Conservation (phyloP, 2,113 vertebrate genomes). For the Malaclemys terrapin region DNA sequence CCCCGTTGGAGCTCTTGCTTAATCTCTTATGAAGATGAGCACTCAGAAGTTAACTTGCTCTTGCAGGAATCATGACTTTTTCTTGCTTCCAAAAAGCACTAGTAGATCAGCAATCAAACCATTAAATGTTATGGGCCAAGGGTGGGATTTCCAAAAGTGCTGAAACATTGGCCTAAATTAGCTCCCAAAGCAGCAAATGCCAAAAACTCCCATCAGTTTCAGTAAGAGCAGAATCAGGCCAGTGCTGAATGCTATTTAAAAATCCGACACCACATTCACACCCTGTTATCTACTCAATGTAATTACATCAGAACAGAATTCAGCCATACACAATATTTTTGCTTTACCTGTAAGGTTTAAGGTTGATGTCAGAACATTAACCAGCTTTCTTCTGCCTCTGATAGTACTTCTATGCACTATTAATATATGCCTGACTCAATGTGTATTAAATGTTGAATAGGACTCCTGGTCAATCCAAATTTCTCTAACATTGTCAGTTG, state of each 20-base stretch:
- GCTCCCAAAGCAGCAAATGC: neutral
- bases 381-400: neutral
- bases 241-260: neutral
- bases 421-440: slow-evolving; percentile 22
- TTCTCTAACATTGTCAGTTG: slow-evolving; percentile 21
- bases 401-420: neutral
- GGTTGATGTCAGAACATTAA: neutral
- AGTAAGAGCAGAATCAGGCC: neutral
- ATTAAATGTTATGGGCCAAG: neutral
- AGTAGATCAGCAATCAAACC: neutral
- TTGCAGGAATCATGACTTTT: accelerated
- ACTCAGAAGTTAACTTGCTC: neutral
- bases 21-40: neutral
- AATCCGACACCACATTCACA: neutral
- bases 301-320: neutral
- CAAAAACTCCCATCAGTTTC: neutral
- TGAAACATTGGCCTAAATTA: neutral
- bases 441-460: slow-evolving; percentile 14
- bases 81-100: neutral
- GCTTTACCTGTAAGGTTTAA: neutral
- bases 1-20: accelerated
- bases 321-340: neutral
- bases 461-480: slow-evolving; percentile 28
- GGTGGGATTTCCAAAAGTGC: neutral
- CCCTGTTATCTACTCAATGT: neutral